phyloP scores from a whole-genome alignment of 1,140 invertebrate genomes.

The Drosophila albomicans region DNA sequence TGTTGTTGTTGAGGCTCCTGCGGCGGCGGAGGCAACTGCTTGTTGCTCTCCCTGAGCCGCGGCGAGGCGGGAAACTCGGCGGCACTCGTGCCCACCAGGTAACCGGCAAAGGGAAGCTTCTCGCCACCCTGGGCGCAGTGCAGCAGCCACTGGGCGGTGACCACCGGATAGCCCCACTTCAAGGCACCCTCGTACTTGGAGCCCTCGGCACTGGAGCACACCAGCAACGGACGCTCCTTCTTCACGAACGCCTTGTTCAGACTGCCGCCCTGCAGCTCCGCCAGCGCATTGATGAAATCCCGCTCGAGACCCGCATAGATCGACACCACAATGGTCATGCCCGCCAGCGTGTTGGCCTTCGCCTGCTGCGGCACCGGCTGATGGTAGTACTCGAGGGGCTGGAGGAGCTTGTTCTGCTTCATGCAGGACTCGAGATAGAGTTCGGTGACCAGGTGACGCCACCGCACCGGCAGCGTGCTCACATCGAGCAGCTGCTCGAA shows the following conservation, averaged over 20 bases:
- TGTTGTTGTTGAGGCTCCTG: not conserved
- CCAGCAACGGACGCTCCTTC: slow-evolving; percentile 86
- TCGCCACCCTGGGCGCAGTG: slow-evolving; percentile 87
- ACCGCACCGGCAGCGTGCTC: slow-evolving; percentile 79
- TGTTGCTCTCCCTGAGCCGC: slow-evolving; percentile 48
- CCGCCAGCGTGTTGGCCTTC: slow-evolving; percentile 87
- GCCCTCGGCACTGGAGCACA: slow-evolving; percentile 90
- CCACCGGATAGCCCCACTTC: slow-evolving; percentile 91
- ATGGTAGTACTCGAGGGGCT: slow-evolving; percentile 88
- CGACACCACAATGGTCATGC: slow-evolving; percentile 91
- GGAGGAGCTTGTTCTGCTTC: slow-evolving; percentile 86
- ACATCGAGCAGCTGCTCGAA: slow-evolving; percentile 71
- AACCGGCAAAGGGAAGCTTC: slow-evolving; percentile 86
- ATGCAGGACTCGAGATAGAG: slow-evolving; percentile 88
- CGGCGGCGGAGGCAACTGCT: slow-evolving; percentile 10
- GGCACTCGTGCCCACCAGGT: slow-evolving; percentile 87
- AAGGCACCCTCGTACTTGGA: slow-evolving; percentile 93
- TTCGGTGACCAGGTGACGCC: slow-evolving; percentile 86
- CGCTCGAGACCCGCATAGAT: slow-evolving; percentile 90
- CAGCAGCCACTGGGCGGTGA: slow-evolving; percentile 91
- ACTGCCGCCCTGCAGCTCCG: slow-evolving; percentile 89
- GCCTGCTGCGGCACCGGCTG: slow-evolving; percentile 86
- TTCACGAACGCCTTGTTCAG: slow-evolving; percentile 87
- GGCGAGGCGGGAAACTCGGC: slow-evolving; percentile 73
- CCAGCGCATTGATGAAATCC: slow-evolving; percentile 89